These are phyloP conservation scores for Catharus bicknelli DNA, from an alignment of 2,113 vertebrate species.

Conservation along the genomic window DNA sequence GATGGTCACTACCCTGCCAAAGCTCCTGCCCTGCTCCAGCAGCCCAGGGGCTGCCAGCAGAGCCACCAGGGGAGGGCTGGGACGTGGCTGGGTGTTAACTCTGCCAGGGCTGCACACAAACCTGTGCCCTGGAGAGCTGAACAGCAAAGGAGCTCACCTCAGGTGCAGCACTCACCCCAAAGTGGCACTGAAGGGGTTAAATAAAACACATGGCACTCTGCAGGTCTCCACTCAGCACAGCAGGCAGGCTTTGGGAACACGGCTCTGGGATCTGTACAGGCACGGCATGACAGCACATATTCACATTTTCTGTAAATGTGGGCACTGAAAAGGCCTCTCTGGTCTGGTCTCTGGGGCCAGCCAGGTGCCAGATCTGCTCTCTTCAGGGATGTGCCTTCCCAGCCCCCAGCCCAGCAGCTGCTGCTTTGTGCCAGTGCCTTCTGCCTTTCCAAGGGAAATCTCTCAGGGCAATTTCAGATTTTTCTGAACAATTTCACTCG, in stretches of 20 bases:
- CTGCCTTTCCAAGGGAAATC: neutral
- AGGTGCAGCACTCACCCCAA: neutral
- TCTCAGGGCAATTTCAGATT: neutral
- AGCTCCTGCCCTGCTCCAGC: neutral
- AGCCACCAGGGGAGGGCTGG: neutral
- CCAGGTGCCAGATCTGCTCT: rapidly evolving
- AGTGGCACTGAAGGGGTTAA: neutral
- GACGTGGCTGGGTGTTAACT: rapidly evolving
- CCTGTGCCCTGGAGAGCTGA: neutral
- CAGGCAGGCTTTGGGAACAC: neutral
- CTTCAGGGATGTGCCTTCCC: neutral
- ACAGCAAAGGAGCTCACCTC: neutral
- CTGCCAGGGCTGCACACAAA: neutral
- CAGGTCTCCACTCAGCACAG: neutral
- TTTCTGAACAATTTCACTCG: neutral
- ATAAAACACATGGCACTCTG: rapidly evolving
- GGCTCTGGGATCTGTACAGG: neutral
- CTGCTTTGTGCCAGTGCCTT: neutral
- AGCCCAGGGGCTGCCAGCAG: neutral
- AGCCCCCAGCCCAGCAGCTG: neutral
- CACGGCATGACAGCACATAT: neutral
- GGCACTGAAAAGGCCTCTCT: neutral
- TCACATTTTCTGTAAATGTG: neutral
- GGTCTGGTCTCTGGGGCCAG: neutral
- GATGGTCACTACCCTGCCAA: neutral